Evolutionary conservation across 1,140 invertebrate species (phyloP), one percentile per base, ranked within the genome.

Genomic region (Lasioglossum baleicum): DNA sequence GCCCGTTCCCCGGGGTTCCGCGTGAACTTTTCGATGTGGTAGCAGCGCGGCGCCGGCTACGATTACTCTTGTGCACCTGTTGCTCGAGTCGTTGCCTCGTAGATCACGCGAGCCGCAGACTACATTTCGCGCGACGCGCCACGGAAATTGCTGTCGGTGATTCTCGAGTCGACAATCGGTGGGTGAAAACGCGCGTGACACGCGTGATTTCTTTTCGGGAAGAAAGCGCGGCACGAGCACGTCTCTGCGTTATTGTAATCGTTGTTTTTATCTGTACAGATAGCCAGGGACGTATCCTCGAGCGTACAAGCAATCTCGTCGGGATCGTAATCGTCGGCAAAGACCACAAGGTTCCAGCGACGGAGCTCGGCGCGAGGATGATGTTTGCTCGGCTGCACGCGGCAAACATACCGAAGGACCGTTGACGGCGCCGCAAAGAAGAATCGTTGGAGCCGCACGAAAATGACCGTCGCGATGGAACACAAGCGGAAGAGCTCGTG

Each of bases 401-500:
- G 64, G 56, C 26, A 4, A 71, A 65, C 44, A 26, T 72, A 56
- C 76, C 74, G 65, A 64, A 64, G 70, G 60, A 81, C 67, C 70
- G 85, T 82, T 86, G 77, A 86, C 26, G 42, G 71, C 56, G 68
- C 63, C 56, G 68, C 63, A 31, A 68, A 44, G 40, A 65, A 48
- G 40, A 82, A 76, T 72, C 61, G 60, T 65, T 68, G 40, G 17
- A 65, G 51, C 61, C 64, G 40, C 58, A 64, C 20, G 61, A 84
- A 72, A 79, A 92, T 92, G 89, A 93, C 92, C 82, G 91, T 93
- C 73, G 86, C 91, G 77, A 92, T 93, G 91, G 92, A 93, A 75
- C 92, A 93, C 85, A 93, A 93, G 75, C 90, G 92, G 76, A 93
- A 92, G 87, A 92, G 89, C 76, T 93, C 92, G 83, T 93, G 92